Evolutionary conservation across 1,140 invertebrate genomes (phyloP), one percentile per base, ranked within the genome.

Genomic region (Eurosta solidaginis): DNA sequence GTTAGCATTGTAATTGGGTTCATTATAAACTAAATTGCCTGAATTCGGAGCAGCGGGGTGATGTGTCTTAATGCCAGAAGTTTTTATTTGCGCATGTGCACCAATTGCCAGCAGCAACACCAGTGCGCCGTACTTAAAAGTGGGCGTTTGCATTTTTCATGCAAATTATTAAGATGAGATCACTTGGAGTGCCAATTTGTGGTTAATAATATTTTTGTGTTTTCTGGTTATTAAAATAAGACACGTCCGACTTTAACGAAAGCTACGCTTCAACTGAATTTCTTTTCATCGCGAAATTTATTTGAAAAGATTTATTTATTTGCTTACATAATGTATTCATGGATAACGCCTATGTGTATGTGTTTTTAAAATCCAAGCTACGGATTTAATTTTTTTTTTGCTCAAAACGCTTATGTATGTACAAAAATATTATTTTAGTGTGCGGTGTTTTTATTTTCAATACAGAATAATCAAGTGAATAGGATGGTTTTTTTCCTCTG

Each of bases 61-160:
- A n/a, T 78, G 85, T 0, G 85, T 85, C 54, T 86, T 86, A 40
- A 86, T 85, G 78, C 85, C 85, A 4, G 83, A 75, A 25, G 85
- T 86, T 79, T 86, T 86, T n/a, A 80, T 84, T 77, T 86, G 84
- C 12, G 83, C 81, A 29, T 81, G 79, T 7, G 40, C 81, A 1
- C 33, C 59, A 1, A 20, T 20, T 22, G 59, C 7, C 59, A 68
- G 33, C n/a, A 40, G 59, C 59, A 68, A 33, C n/a, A n/a, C n/a
- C 17, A 75, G 45, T n/a, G 44, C 42, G 73, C 45, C 17, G 9
- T 10, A 47, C 59, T 68, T 68, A 40, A 3, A 54, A 77, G 1
- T 36, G n/a, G 10, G 29, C 44, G 42, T 2, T 40, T 68, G 33
- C 59, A 68, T 68, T 40, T 14, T 1, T n/a, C 6, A 4, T 33